These are phyloP conservation scores for Morone saxatilis DNA, from an alignment of 2,113 vertebrate species.

Conservation along the genomic window DNA sequence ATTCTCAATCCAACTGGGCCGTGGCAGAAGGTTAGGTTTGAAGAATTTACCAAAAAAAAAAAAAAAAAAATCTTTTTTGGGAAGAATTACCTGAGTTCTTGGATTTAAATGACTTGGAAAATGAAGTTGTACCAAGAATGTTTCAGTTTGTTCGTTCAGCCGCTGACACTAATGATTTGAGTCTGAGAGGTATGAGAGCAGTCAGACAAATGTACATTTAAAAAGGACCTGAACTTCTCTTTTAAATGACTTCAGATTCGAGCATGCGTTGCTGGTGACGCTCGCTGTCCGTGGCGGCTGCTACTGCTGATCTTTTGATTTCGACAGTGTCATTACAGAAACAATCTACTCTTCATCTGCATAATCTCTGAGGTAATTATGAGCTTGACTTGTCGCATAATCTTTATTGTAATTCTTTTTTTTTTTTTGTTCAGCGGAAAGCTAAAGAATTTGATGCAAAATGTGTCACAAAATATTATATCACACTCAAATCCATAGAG, in stretches of 20 bases:
- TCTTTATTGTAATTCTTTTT: constrained; percentile 73
- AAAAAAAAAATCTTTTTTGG: constrained; percentile 5
- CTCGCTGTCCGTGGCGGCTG: background rate
- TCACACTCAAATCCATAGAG: constrained; percentile 82
- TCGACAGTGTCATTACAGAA: constrained; percentile 78
- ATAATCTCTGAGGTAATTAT: constrained; percentile 86
- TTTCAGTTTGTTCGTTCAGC: background rate
- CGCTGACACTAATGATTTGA: background rate
- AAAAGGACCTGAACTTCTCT: constrained; percentile 7
- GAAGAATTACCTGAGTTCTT: constrained; percentile 30
- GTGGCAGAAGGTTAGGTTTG: constrained; percentile 57
- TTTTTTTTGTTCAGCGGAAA: constrained; percentile 61
- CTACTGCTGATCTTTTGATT: constrained; percentile 74
- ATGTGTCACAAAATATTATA: constrained; percentile 79
- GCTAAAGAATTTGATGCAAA: constrained; percentile 68
- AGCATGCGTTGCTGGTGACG: background rate
- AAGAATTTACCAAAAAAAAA: constrained; percentile 31
- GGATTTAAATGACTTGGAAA: background rate
- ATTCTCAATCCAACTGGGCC: constrained; percentile 61
- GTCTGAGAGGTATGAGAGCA: background rate
- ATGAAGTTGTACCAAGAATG: background rate
- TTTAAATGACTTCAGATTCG: constrained; percentile 6
- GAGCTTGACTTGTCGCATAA: constrained; percentile 82
- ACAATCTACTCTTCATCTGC: constrained; percentile 79
- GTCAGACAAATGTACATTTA: background rate